phyloP scores from a whole-genome alignment of 2,888 invertebrate species.

The Cactoblastis cactorum region DNA sequence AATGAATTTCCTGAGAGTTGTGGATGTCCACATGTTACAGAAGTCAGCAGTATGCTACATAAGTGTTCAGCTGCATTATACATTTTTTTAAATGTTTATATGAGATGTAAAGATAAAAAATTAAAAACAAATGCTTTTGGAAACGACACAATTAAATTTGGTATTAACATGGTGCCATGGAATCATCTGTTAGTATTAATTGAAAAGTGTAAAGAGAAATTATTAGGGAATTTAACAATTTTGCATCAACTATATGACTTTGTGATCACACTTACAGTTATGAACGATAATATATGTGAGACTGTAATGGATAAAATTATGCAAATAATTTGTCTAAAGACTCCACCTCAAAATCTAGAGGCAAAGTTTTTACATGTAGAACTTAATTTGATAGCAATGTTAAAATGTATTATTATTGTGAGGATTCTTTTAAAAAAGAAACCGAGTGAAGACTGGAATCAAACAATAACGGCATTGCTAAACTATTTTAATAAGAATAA shows the following conservation, averaged over 20 bases:
- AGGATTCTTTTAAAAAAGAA: conserved; percentile 36
- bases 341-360: conserved; percentile 25
- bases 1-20: conserved; percentile 44
- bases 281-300: conserved; percentile 22
- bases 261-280: conserved; percentile 34
- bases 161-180: conserved; percentile 32
- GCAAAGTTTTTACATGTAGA: conserved; percentile 28
- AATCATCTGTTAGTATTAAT: conserved; percentile 38
- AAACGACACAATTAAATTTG: conserved; percentile 28
- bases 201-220: conserved; percentile 31
- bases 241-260: conserved; percentile 36
- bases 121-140: conserved; percentile 13
- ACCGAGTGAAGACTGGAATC: conserved; percentile 41
- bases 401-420: conserved; percentile 45
- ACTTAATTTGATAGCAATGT: conserved; percentile 30
- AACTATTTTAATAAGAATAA: conserved; percentile 40
- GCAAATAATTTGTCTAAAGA: conserved; percentile 48
- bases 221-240: conserved; percentile 30
- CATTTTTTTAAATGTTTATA: conserved; percentile 42
- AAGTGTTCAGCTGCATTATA: conserved; percentile 42
- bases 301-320: conserved; percentile 24
- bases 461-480: conserved; percentile 32
- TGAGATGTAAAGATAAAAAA: conserved; percentile 24
- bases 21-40: conserved; percentile 30
- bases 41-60: conserved; percentile 47